A percentile compares a stretch with the other conserved stretches of the same genome.
Evolutionary conservation across 2,797 vertebrate species (phyloP).

Genomic region (Acridotheres tristis): DNA sequence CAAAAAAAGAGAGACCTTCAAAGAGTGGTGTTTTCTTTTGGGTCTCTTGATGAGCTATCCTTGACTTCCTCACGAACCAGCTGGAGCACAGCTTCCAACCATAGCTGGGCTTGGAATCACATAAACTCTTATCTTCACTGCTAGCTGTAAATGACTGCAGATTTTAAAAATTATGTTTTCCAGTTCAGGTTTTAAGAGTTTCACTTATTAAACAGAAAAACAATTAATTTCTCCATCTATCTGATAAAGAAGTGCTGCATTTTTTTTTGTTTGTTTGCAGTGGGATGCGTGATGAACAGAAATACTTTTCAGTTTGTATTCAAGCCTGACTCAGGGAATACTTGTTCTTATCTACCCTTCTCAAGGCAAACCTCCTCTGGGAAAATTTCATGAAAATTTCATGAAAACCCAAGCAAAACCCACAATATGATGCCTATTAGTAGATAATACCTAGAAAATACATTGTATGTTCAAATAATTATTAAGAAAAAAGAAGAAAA

Average conservation of each 20-base stretch:
- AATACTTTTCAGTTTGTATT: neutral
- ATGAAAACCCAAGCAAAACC: neutral
- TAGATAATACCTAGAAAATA: neutral
- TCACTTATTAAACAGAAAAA: neutral
- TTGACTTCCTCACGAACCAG: accelerated
- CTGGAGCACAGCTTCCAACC: neutral
- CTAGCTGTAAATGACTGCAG: neutral
- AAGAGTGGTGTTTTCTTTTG: neutral
- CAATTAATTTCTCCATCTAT: neutral
- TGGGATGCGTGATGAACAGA: neutral
- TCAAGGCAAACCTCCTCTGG: neutral
- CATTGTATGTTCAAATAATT: neutral
- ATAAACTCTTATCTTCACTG: neutral
- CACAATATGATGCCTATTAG: neutral
- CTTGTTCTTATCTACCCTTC: neutral
- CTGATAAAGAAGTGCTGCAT: neutral
- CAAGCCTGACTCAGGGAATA: neutral
- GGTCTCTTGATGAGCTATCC: neutral
- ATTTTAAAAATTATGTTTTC: neutral
- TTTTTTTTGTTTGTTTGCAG: neutral
- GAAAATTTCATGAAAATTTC: neutral
- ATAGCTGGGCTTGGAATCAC: neutral
- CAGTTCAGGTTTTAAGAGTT: neutral
- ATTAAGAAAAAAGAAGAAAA: neutral
- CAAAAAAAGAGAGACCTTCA: neutral